These are phyloP conservation scores for Tanypteryx hageni DNA, from an alignment of 2,888 invertebrate species.

Conservation along the genomic window DNA sequence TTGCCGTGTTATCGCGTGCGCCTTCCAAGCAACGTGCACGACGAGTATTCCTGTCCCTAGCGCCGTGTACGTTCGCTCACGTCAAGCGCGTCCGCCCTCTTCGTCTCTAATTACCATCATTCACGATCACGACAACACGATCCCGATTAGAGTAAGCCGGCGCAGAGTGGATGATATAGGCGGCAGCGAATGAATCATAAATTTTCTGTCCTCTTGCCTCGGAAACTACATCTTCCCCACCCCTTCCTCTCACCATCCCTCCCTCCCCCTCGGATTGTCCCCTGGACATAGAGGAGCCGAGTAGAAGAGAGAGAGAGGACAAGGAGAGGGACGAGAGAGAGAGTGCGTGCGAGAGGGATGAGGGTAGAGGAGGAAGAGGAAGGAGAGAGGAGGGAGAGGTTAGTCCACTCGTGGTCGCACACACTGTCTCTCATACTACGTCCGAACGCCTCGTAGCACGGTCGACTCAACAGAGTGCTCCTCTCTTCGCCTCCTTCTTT, in stretches of 20 bases:
- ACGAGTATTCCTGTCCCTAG: not conserved
- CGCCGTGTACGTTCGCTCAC: not conserved
- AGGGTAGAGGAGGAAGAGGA: constrained; percentile 66
- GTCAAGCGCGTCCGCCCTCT: not conserved
- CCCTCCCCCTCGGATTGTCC: not conserved
- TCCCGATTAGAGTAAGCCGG: constrained; percentile 48
- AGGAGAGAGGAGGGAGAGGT: constrained; percentile 68
- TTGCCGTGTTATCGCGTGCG: not conserved
- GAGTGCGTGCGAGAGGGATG: constrained; percentile 65
- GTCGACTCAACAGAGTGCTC: constrained; percentile 13
- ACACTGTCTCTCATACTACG: constrained; percentile 53
- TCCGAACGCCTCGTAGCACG: constrained; percentile 61
- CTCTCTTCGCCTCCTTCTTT: not conserved
- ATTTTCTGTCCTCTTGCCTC: constrained; percentile 11
- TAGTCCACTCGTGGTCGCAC: constrained; percentile 64
- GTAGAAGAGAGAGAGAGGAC: constrained; percentile 28
- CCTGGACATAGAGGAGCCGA: not conserved
- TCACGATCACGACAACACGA: constrained; percentile 55
- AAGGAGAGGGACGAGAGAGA: constrained; percentile 65
- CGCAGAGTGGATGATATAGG: constrained; percentile 51
- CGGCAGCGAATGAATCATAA: constrained; percentile 55
- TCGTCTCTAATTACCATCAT: constrained; percentile 41
- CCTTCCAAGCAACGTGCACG: not conserved
- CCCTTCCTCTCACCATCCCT: not conserved
- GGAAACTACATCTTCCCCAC: constrained; percentile 19